Evolutionary conservation across 92 coral and sea anemone genomes (phyloP).

Genomic region (Ricordea florida): DNA sequence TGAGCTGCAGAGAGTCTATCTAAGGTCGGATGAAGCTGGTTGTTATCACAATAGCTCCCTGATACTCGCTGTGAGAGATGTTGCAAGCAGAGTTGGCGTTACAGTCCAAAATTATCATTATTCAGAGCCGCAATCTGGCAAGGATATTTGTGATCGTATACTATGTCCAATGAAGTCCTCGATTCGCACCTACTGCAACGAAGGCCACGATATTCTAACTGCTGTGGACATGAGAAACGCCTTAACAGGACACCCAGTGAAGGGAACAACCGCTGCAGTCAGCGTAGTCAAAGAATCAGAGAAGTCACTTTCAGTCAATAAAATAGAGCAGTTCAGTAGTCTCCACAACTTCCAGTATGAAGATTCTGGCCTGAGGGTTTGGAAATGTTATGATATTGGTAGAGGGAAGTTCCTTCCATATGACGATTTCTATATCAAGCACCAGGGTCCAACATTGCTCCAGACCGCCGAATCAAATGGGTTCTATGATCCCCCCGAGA

Average conservation of each 20-base stretch:
- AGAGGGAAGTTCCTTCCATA: constrained; percentile 54
- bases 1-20: constrained; percentile 40
- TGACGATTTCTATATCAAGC: constrained; percentile 14
- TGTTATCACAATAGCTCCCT: constrained; percentile 74
- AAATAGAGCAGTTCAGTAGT: constrained; percentile 47
- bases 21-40: constrained; percentile 80
- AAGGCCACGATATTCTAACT: constrained; percentile 78
- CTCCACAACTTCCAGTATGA: constrained; percentile 66
- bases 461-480: constrained; percentile 37
- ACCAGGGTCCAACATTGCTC: constrained; percentile 63
- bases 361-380: constrained; percentile 58
- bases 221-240: constrained; percentile 79
- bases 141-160: constrained; percentile 73
- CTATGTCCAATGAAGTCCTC: constrained; percentile 76
- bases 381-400: constrained; percentile 75
- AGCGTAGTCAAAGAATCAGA: constrained; percentile 51
- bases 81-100: constrained; percentile 58
- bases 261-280: constrained; percentile 79
- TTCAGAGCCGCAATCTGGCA: constrained; percentile 82
- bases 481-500: constrained; percentile 39
- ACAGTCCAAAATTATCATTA: constrained; percentile 61
- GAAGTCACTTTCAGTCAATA: constrained; percentile 43
- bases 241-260: constrained; percentile 67
- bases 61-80: constrained; percentile 64
- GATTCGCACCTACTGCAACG: constrained; percentile 70